Base-by-base conservation (phyloP, 1,140 invertebrate genomes). In the Drosophila teissieri region DNA sequence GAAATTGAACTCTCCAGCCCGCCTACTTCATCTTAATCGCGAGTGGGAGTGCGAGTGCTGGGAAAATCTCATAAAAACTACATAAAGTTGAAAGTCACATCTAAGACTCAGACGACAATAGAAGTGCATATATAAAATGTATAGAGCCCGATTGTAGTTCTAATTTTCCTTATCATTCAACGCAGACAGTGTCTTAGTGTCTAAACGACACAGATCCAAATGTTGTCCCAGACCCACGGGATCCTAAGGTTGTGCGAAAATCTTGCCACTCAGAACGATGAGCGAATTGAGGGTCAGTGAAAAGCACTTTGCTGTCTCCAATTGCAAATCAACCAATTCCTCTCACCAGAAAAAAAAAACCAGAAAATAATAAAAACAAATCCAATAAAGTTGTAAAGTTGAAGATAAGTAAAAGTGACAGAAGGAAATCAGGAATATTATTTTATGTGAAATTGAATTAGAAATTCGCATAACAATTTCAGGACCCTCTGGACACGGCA, bases 361-460 rank as follows among this genome's bases (percentile, higher is more conserved):
- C 19, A 36, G 11, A n/a, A 4, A 34, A 76, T 76, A 64, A 60
- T 58, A 57, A 80, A 61, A 77, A 69, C 55, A 74, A 85, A 81
- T 85, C 67, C 61, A 85, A 85, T 81, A 84, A 84, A 83, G 64
- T 80, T 34, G 36, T 17, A 15, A 15, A 60, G 22, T 17, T 24
- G 27, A 54, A 49, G 39, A 72, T 34, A 53, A 46, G 52, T 19
- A 72, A 64, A 54, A 51, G 39, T 44, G 40, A 45, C 65, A 72
- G 36, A 31, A 53, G 54, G 62, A 76, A 78, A 54, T 60, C 54
- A 54, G 60, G 53, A 72, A 82, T 75, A 75, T 70, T 77, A 73
- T 58, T 84, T 85, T 65, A 73, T 67, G 56, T 54, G 44, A 84
- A 86, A 85, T 85, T 86, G 82, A 86, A 85, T 86, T 86, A 74